phyloP scores from a whole-genome alignment of 2,113 vertebrate species.

The Dasyornis broadbenti region DNA sequence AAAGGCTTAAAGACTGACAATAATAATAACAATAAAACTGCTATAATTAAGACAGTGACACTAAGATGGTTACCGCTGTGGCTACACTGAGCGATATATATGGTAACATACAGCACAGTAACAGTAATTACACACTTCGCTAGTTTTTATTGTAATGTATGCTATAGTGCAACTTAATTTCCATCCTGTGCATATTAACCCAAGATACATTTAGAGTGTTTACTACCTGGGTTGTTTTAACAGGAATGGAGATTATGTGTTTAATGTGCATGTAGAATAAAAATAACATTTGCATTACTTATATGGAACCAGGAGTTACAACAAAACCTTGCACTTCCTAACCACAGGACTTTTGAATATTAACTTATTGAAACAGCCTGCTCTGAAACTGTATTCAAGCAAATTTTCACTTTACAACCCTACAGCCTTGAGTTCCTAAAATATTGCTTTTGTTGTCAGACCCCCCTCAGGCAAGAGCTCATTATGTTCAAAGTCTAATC shows the following conservation, averaged over 20 bases:
- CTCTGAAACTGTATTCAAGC: not conserved
- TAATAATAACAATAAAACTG: constrained; percentile 62
- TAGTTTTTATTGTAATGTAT: constrained; percentile 61
- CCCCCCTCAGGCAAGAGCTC: constrained; percentile 40
- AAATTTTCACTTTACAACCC: not conserved
- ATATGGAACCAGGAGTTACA: not conserved
- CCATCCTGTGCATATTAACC: constrained; percentile 60
- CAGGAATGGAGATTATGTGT: constrained; percentile 41
- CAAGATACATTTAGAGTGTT: constrained; percentile 48
- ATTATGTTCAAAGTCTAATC: constrained; percentile 52
- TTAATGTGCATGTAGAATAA: constrained; percentile 57
- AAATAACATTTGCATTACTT: constrained; percentile 57
- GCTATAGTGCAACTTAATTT: constrained; percentile 53
- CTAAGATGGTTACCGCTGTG: constrained; percentile 50
- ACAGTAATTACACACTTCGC: constrained; percentile 53
- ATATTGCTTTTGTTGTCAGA: constrained; percentile 41
- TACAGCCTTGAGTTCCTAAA: not conserved
- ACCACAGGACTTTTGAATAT: constrained; percentile 1
- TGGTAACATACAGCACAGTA: constrained; percentile 25
- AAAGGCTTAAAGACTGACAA: constrained; percentile 53
- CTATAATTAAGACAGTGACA: constrained; percentile 56
- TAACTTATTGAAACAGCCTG: not conserved
- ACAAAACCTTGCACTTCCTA: not conserved
- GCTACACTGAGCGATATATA: constrained; percentile 38
- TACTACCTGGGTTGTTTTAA: constrained; percentile 57